Conservation (phyloP, 2,888 invertebrate genomes). For the Beris morrisii region DNA sequence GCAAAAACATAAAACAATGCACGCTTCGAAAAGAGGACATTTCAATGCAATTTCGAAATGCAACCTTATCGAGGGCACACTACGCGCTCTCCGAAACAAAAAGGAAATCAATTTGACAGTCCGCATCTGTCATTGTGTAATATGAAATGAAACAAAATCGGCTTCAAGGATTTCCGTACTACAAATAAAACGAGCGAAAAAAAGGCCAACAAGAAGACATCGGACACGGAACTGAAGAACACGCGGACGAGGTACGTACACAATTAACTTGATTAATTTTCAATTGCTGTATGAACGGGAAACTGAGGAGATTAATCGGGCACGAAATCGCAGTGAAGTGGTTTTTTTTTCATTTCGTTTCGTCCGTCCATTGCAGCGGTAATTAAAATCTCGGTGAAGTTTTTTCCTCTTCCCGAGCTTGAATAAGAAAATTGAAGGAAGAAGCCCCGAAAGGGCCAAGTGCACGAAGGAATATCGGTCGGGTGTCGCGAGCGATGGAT, state of each 20-base stretch:
- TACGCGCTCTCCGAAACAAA: conserved; percentile 18
- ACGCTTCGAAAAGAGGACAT: no score
- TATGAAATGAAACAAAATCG: not conserved
- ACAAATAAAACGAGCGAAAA: not conserved
- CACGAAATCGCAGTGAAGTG: no score
- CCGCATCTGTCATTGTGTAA: conserved; percentile 31
- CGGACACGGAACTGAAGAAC: no score
- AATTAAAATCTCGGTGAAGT: no score
- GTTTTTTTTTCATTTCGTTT: no score
- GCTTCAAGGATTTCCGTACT: not conserved
- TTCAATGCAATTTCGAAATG: no score
- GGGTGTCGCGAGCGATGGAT: conserved; percentile 1
- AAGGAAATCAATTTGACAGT: conserved; percentile 14
- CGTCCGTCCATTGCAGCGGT: no score
- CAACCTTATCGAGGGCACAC: not conserved
- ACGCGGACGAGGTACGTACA: not conserved
- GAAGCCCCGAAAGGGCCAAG: no score
- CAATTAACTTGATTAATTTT: no score
- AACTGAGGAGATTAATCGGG: no score
- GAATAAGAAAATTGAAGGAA: not conserved
- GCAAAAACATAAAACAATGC: no score
- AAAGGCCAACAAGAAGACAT: not conserved
- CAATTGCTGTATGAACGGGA: no score
- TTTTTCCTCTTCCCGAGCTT: conserved; percentile 8
- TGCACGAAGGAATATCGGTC: conserved; percentile 5